These are phyloP conservation scores for Galago senegalensis DNA, from an alignment of 2,797 vertebrate species.

Conservation along the genomic window DNA sequence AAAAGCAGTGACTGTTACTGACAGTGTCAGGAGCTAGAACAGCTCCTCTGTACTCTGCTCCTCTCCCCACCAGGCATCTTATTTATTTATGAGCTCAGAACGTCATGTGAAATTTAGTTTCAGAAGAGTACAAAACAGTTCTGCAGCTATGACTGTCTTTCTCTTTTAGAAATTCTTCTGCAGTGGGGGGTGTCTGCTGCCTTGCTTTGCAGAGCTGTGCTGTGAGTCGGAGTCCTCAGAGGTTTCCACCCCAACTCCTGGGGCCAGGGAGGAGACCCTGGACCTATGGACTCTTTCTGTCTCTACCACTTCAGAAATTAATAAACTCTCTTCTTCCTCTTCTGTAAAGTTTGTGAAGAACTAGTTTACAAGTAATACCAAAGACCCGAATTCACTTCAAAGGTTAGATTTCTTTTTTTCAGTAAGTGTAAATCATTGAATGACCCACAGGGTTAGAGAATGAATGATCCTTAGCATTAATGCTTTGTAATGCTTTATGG, in stretches of 20 bases:
- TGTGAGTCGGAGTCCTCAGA: not conserved
- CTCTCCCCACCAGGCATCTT: constrained; percentile 30
- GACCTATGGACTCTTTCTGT: not conserved
- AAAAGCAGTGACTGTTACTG: constrained; percentile 24
- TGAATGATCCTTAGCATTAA: constrained; percentile 35
- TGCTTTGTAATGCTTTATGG: not conserved
- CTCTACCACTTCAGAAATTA: constrained; percentile 26
- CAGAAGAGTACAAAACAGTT: constrained; percentile 32
- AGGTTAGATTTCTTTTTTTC: not conserved
- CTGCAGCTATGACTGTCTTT: not conserved
- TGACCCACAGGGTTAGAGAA: not conserved
- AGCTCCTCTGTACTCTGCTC: not conserved
- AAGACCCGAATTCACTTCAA: constrained; percentile 54
- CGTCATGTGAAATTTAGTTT: not conserved
- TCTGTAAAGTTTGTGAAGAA: constrained; percentile 45
- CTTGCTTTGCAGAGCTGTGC: not conserved
- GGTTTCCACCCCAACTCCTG: not conserved
- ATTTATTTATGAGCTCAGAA: constrained; percentile 68
- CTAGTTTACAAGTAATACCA: not conserved
- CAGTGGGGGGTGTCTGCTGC: not conserved
- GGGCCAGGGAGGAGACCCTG: not conserved
- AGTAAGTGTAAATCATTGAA: not conserved
- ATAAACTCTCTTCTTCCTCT: constrained; percentile 2
- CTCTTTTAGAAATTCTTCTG: constrained; percentile 1
- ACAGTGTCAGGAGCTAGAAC: not conserved